Base-by-base conservation (phyloP, 2,888 invertebrate species). In the Nephrotoma flavescens region DNA sequence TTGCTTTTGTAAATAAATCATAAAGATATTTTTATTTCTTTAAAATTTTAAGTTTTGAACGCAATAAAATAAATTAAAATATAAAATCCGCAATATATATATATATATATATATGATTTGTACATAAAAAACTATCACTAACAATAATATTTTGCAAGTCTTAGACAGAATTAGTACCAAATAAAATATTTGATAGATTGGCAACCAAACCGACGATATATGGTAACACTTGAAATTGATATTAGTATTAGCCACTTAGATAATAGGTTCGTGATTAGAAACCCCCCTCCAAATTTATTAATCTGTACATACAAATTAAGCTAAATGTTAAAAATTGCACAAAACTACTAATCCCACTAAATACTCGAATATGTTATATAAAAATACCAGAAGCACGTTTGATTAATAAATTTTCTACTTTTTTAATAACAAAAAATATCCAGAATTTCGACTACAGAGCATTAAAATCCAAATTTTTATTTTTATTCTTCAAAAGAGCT, bases 401-500 rank as follows among this genome's bases (percentile, higher is more conserved):
- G 84, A 84, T 42, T 84, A n/a, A 84, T 42, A 84, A 41, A 84
- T 84, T 84, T 41, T 84, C 42, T 83, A 41, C 6, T 41, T 83
- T 83, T 52, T 4, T 52, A 52, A 71, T 31, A 71, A 7, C 31
- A 71, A 0, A 31, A 31, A 9, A 9, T 11, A 6, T 31, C 6
- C 0, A 31, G 7, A 71, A 71, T 71, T 19, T 1, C 0, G 31
- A 71, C 31, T 31, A 0, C 19, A 2, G 52, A 31, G 9, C 4
- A 71, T 31, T 71, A 71, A 19, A 71, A 31, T 1, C 4, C 11
- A 52, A 7, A 31, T 31, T 19, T 71, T 71, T 71, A 71, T 71
- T 71, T 71, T 11, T 71, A 71, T 71, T 71, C 31, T 71, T 31
- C 9, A 31, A 71, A 45, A 91, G 91, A 88, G 92, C 91, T 41